Base-by-base conservation (phyloP, 2,113 vertebrate species). In the Cyanocitta stelleri region DNA sequence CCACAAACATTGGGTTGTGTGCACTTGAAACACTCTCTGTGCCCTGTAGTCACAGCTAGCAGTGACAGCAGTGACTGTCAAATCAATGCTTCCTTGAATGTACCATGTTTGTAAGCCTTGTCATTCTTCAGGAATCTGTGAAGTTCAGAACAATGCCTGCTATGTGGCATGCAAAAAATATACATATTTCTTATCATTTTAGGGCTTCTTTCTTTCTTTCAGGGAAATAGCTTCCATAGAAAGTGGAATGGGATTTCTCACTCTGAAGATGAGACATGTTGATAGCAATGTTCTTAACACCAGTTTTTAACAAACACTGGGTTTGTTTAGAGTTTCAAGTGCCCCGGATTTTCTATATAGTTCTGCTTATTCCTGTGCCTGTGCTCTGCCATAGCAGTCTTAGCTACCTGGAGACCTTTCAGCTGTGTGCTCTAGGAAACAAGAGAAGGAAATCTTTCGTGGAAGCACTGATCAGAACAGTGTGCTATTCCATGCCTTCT, bases 191-290 rank as follows among this genome's bases (percentile, higher is more conserved):
- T 97, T 94, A 95, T 84, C 56, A 2, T 52, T 88, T 30, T 69
- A 66, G n/a, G 73, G n/a, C 61, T 95, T 96, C 32, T 96, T 97
- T 91, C 58, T 93, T 33, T 91, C 58, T 93, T 33, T 71, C 78
- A 62, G 84, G 73, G 44, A 97, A 96, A 76, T 67, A 23, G 1
- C 86, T 81, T 69, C 96, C 73, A 22, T 54, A 93, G 91, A 95
- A 96, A 17, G 86, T 86, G 20, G 74, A 24, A 39, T 85, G 87
- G 41, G 95, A 73, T 89, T 95, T 95, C 82, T 94, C 73, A 58
- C 82, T 71, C 58, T 48, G 63, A 86, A 95, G 85, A 72, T 91
- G 86, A 69, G 88, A 90, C n/a, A 37, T 55, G 37, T 90, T 55
- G 22, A 92, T 76, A 81, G 5, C 33, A 32, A 82, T 90, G 17